Base-by-base conservation (phyloP, 2,888 invertebrate species). In the Cabera pusaria region DNA sequence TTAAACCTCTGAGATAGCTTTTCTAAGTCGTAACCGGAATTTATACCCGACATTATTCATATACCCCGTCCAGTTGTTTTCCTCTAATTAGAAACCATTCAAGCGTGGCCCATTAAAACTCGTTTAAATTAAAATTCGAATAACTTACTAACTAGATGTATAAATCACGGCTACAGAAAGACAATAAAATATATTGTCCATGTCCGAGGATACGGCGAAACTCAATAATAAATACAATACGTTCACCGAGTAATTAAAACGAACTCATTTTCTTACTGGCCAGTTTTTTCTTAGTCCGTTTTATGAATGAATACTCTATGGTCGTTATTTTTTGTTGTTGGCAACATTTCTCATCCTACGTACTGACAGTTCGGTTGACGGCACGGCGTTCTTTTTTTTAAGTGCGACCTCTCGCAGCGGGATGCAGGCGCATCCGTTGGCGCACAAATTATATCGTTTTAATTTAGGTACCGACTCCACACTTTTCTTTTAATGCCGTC, bases 181-280 rank as follows among this genome's bases (percentile, higher is more conserved):
- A 87, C 85, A 85, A 88, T 88, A 85, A 84, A 86, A 88, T 87
- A 87, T 83, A 85, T 84, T 83, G 85, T 86, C 83, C 74, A 76
- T 63, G 46, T 43, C 60, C 63, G 58, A 64, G 62, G 56, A 33
- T 39, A 45, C 64, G 62, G 59, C 64, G 69, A 60, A 64, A 64
- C 60, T 56, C 60, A 74, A 81, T 84, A 81, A 86, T 87, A 81
- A 86, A 85, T 83, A 87, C 74, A 86, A 86, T 86, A 76, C 78
- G 65, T 68, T 76, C 70, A 73, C 66, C 64, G 72, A 65, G 77
- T 87, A 84, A 88, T 88, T 87, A 88, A 88, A 88, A 88, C 86
- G 85, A 87, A 87, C 87, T 83, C 83, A 87, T 86, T 84, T 83
- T 14, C 14, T 14, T 14, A 3, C 3, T 14, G 14, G 2, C 14